Evolutionary conservation across 53 echinoderm and acorn worm genomes (phyloP), one percentile per base, ranked within the genome.

Genomic region (Luidia sarsii): DNA sequence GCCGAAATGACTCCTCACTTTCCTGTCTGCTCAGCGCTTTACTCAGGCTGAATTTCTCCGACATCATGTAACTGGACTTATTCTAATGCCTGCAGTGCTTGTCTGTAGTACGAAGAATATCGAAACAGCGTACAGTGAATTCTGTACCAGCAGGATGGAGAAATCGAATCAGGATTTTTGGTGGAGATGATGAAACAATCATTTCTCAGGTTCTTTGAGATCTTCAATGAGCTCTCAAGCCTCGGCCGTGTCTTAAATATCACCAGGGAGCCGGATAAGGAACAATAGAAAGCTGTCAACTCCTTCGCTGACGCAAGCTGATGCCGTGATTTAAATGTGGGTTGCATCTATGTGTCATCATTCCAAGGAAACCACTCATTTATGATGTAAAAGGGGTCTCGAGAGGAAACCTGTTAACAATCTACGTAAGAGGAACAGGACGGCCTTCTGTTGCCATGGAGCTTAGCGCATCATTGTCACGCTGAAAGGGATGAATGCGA

Each of bases 401-500:
- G 35, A 56, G 57, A 57, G 56, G 45, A 57, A 35, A 35, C 25
- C 39, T 74, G 0, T 10, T 57, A 19, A 34, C 41, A 57, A 57
- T 10, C 37, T 50, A 70, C 27, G 39, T 57, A 43, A 9, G 37
- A 9, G 3, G 8, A 39, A 56, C 38, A 72, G 14, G 41, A 22
- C 39, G 29, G 29, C 39, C 35, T 74, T 74, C 57, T 28, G 74
- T 74, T 74, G 39, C 74, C 57, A 57, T 41, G 39, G 74, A 18
- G 57, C 55, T 53, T n/a, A 55, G 39, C 18, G 57, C 57, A 57
- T 74, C 74, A 74, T 74, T 28, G 37, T 74, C 74, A 57, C 74
- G n/a, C n/a, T n/a, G n/a, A n/a, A n/a, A n/a, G n/a, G n/a, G n/a
- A n/a, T n/a, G n/a, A n/a, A n/a, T n/a, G n/a, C n/a, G n/a, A n/a